Evolutionary conservation across 2,888 invertebrate species (phyloP).

Genomic region (Latheticus oryzae): DNA sequence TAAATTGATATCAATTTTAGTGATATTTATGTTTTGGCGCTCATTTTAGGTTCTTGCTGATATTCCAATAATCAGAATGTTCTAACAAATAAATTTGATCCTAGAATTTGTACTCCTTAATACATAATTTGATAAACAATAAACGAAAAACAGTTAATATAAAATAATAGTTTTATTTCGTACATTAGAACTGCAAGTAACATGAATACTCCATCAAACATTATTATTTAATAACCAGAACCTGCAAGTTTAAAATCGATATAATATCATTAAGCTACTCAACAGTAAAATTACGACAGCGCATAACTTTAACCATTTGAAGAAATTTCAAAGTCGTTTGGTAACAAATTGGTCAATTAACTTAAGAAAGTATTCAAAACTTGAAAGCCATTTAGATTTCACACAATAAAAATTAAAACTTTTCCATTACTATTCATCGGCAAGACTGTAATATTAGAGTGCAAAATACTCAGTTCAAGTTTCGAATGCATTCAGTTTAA

Average conservation of each 20-base stretch:
- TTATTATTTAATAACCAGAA: too few species aligned
- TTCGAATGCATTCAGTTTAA: conserved; percentile 37
- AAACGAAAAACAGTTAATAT: too few species aligned
- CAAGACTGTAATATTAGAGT: conserved; percentile 2
- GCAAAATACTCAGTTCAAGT: conserved; percentile 21
- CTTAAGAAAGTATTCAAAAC: conserved; percentile 15
- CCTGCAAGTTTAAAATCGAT: conserved; percentile 15
- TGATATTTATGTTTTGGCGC: too few species aligned
- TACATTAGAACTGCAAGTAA: too few species aligned
- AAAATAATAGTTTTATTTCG: too few species aligned
- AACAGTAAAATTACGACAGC: conserved; percentile 17
- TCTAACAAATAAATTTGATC: too few species aligned
- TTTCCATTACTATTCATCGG: conserved; percentile 25
- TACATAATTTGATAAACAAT: too few species aligned
- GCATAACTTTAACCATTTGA: conserved; percentile 31
- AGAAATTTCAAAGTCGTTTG: conserved; percentile 31
- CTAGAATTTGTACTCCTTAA: too few species aligned
- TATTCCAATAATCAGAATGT: too few species aligned
- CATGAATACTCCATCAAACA: too few species aligned
- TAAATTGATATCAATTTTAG: too few species aligned
- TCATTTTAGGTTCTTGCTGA: too few species aligned
- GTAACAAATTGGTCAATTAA: conserved; percentile 33
- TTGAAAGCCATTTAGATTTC: conserved; percentile 9
- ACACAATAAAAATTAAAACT: conserved; percentile 14
- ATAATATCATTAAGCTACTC: conserved; percentile 6